Base-by-base conservation (phyloP, 2,888 invertebrate genomes). In the Lasius fuliginosus region DNA sequence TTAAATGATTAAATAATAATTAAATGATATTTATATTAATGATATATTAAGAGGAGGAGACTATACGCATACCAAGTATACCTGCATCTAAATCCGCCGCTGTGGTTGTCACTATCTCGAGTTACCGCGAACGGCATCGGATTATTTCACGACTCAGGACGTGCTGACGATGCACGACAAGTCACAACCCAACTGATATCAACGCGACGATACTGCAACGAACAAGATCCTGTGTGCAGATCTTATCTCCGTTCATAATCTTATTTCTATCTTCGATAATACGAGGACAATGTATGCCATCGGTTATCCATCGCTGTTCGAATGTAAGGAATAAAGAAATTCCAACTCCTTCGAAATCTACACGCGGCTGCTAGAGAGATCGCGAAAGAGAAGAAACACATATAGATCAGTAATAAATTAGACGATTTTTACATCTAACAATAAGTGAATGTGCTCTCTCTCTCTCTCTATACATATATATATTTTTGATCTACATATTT, bases 271-370 rank as follows among this genome's bases (percentile, higher is more conserved):
- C n/a, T 53, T 18, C n/a, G 49, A 53, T n/a, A 53, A 53, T 53
- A 53, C 1, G 8, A 0, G n/a, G 3, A 53, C 49, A 53, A 53
- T 53, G 8, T 53, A n/a, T 46, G 18, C 8, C n/a, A 53, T 1
- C 18, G 46, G 15, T 49, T 53, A 53, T 49, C 49, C n/a, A 49
- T 53, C 49, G 49, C 18, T n/a, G 8, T 53, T 53, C n/a, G n/a
- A 53, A 53, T n/a, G 18, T 53, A 53, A 53, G n/a, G n/a, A 53
- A n/a, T 53, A 53, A 53, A n/a, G 49, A 53, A 53, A 53, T 53
- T 53, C n/a, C 36, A 36, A 5, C 5, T 33, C 4, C 49, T 46
- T 46, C 42, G 46, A 3, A 46, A 46, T 46, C 15, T 18, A 46
- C 1, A 15, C 46, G 46, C 15, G 46, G 15, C 15, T 46, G 49